These are phyloP conservation scores for Hippocampus zosterae DNA, from an alignment of 2,113 vertebrate species.

Conservation along the genomic window DNA sequence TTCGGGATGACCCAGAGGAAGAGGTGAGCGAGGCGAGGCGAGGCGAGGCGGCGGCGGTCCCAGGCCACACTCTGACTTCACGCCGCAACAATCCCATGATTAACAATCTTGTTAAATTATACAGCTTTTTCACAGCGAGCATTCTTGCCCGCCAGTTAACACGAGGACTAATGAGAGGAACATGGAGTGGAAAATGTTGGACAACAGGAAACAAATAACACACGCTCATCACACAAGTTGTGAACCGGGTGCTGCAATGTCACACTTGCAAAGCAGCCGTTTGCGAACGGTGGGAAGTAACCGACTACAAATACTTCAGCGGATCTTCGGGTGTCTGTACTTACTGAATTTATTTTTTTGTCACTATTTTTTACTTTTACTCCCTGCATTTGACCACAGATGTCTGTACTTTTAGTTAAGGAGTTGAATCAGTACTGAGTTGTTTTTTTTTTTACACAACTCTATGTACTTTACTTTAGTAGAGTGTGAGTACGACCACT, in stretches of 20 bases:
- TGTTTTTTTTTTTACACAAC: background rate
- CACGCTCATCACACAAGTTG: background rate
- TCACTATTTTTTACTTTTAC: no score
- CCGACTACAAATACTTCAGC: no score
- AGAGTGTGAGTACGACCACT: background rate
- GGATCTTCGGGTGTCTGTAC: no score
- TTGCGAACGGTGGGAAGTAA: background rate
- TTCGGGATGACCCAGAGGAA: constrained; percentile 13
- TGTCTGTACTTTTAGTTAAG: background rate
- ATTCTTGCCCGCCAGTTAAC: constrained; percentile 73
- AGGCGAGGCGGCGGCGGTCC: constrained; percentile 9
- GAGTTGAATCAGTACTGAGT: background rate
- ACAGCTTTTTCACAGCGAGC: constrained; percentile 75
- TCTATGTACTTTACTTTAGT: background rate
- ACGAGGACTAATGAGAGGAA: constrained; percentile 62
- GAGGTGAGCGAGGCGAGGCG: constrained; percentile 23
- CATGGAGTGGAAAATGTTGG: constrained; percentile 61
- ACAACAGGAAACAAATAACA: constrained; percentile 29
- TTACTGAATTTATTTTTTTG: no score
- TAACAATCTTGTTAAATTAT: constrained; percentile 75
- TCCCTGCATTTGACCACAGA: no score
- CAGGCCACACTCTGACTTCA: constrained; percentile 48
- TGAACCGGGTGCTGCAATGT: constrained; percentile 5
- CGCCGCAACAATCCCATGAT: constrained; percentile 62
- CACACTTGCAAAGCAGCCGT: background rate